Evolutionary conservation across 2,888 invertebrate species (phyloP), one percentile per base, ranked within the genome.

Genomic region (Miltochrista miniata): DNA sequence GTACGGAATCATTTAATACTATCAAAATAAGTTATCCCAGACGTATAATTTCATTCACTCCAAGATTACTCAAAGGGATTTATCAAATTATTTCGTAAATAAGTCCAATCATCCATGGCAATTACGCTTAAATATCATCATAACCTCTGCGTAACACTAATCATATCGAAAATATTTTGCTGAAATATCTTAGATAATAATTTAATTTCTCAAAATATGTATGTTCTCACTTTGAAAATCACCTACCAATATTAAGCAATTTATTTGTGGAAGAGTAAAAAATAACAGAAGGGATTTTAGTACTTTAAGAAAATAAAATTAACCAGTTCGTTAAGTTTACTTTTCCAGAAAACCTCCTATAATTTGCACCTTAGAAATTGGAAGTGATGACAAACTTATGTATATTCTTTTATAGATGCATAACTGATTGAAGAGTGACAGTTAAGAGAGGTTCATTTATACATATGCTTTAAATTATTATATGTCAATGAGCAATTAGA

Each of bases 141-240:
- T 77, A 77, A 78, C 78, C 45, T 83, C 72, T 80, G 79, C 86
- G 72, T 71, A 83, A 83, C 80, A 81, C 86, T 88, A 88, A 76
- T 83, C 64, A 83, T 84, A 87, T 87, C 83, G 86, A 88, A 88
- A 88, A 90, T 87, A 88, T 83, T 77, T 70, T 82, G 84, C 77
- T 82, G 82, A 83, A 87, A 83, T 83, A 84, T 74, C 77, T 84
- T 79, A 83, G 79, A 82, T 71, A 81, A 83, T 81, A 81, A 81
- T 83, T 71, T 60, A 83, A 77, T 73, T 45, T 84, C 83, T 76
- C 81, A 84, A 85, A 85, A 84, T 83, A 85, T 72, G 66, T 73
- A 83, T 72, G 66, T 73, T 77, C 68, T 79, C 76, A 77, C 68
- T 76, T 76, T 73, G 64, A 74, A 68, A 77, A 78, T 74, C 60